Evolutionary conservation across 2,888 invertebrate genomes (phyloP).

Genomic region (Rosalia funebris): DNA sequence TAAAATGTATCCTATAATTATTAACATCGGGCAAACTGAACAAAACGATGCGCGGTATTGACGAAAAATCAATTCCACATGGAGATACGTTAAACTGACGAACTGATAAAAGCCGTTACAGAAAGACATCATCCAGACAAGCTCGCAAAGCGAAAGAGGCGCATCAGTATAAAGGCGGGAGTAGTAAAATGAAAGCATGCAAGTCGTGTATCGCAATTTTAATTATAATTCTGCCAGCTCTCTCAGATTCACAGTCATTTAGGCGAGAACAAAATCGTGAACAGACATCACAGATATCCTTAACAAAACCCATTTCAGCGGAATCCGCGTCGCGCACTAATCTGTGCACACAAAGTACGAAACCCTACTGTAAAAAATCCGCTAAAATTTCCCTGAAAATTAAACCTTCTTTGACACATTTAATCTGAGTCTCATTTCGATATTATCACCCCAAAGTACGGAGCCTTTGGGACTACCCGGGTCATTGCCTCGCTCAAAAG

Average conservation of each 20-base stretch:
- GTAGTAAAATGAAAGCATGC: slow-evolving; percentile 33
- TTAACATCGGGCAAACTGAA: too few relatives aligned
- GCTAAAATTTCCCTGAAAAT: slow-evolving; percentile 65
- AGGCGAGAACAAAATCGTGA: slow-evolving; percentile 59
- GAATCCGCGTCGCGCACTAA: slow-evolving; percentile 53
- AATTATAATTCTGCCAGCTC: slow-evolving; percentile 57
- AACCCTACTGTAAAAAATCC: slow-evolving; percentile 62
- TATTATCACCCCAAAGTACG: slow-evolving; percentile 42
- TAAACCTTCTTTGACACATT: slow-evolving; percentile 64
- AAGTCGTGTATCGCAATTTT: slow-evolving; percentile 54
- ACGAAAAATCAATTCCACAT: slow-evolving; percentile 4
- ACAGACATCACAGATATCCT: slow-evolving; percentile 57
- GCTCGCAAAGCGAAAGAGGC: slow-evolving; percentile 9
- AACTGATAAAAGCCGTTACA: slow-evolving; percentile 8
- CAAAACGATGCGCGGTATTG: too few relatives aligned
- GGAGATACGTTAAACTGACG: not conserved
- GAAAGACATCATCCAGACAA: slow-evolving; percentile 6
- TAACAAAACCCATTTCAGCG: slow-evolving; percentile 58
- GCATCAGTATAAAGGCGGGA: slow-evolving; percentile 13
- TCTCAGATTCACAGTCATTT: slow-evolving; percentile 60
- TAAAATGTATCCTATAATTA: too few relatives aligned
- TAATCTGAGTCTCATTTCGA: slow-evolving; percentile 56
- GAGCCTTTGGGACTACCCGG: slow-evolving; percentile 22
- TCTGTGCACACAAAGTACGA: slow-evolving; percentile 57
- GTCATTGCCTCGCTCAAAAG: slow-evolving; percentile 42